Evolutionary conservation across 2,113 vertebrate genomes (phyloP).

Genomic region (Catharus bicknelli): DNA sequence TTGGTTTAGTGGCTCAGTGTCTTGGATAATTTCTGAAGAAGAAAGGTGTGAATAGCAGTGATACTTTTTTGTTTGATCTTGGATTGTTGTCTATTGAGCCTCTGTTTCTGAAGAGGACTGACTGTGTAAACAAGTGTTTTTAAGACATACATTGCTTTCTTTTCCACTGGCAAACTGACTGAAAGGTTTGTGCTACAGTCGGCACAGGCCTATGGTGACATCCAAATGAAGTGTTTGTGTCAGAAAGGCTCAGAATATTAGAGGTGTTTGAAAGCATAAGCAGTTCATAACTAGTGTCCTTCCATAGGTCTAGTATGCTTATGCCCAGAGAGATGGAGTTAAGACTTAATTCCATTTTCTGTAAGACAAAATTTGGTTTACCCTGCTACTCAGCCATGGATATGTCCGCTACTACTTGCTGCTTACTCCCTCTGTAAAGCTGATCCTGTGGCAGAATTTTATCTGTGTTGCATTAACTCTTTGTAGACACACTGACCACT

Average conservation of each 20-base stretch:
- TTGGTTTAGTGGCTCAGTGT: not conserved
- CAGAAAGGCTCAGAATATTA: not conserved
- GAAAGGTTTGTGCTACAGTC: not conserved
- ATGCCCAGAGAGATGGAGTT: not conserved
- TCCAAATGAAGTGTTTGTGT: not conserved
- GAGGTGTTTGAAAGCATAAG: not conserved
- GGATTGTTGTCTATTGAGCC: not conserved
- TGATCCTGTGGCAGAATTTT: not conserved
- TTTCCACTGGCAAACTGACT: not conserved
- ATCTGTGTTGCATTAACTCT: not conserved
- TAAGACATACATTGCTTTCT: accelerated
- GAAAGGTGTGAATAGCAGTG: not conserved
- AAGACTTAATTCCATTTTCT: not conserved
- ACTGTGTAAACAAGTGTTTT: not conserved
- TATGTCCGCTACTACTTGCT: not conserved
- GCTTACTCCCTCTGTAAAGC: not conserved
- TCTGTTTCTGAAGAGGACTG: not conserved
- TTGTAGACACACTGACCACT: not conserved
- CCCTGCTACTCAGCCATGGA: not conserved
- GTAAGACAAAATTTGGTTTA: not conserved
- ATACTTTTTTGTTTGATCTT: not conserved
- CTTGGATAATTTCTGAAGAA: not conserved
- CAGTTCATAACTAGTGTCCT: not conserved
- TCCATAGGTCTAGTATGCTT: not conserved
- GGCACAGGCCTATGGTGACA: not conserved